phyloP scores from a whole-genome alignment of 2,888 invertebrate species.

The Steinernema scapterisci region DNA sequence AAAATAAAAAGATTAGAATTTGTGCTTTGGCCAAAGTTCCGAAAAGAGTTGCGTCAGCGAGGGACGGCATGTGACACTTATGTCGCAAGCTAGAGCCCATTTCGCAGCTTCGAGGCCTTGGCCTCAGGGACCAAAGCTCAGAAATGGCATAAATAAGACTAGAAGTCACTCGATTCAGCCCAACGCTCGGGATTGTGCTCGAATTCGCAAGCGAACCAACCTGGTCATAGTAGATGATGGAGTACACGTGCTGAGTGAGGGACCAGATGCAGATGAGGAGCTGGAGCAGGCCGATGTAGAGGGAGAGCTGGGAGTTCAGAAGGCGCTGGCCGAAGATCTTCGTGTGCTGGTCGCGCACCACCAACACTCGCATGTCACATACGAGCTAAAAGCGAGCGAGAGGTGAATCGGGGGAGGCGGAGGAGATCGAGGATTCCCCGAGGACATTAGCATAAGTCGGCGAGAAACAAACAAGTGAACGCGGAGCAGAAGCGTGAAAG shows the following conservation, averaged over 20 bases:
- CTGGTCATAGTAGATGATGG: conserved; percentile 49
- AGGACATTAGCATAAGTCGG: conserved; percentile 47
- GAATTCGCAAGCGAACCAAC: conserved; percentile 41
- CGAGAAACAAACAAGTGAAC: too few relatives aligned
- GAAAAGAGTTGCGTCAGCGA: too few relatives aligned
- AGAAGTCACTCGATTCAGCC: too few relatives aligned
- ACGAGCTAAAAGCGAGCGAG: conserved; percentile 27
- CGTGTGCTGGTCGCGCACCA: conserved; percentile 54
- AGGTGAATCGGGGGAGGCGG: neutral
- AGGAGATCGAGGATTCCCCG: conserved; percentile 77
- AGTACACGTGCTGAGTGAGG: conserved; percentile 57
- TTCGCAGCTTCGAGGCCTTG: too few relatives aligned
- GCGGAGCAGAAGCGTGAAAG: too few relatives aligned
- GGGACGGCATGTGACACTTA: too few relatives aligned
- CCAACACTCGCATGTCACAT: conserved; percentile 44
- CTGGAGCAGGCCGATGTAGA: conserved; percentile 53
- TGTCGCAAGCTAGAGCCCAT: too few relatives aligned
- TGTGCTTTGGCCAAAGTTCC: too few relatives aligned
- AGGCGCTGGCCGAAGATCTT: conserved; percentile 58
- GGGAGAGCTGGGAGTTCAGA: conserved; percentile 57
- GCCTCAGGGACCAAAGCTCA: too few relatives aligned
- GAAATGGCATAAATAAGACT: too few relatives aligned
- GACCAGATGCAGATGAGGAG: conserved; percentile 58
- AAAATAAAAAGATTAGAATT: too few relatives aligned
- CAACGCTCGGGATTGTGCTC: too few relatives aligned